Evolutionary conservation across 2,888 invertebrate species (phyloP).

Genomic region (Drosophila mercatorum): DNA sequence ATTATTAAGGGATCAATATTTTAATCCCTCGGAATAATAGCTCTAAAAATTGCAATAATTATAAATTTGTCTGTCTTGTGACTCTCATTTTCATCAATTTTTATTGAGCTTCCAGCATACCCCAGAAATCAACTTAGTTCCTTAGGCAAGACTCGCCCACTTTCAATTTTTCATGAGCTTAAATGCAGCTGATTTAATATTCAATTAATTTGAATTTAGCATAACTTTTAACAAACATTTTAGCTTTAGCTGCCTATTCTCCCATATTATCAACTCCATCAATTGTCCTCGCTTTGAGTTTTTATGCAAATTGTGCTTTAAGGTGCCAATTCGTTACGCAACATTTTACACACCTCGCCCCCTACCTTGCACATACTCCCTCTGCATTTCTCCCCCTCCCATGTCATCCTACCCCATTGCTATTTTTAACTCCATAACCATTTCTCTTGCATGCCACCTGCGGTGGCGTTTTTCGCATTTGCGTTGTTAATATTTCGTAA

Average conservation of each 20-base stretch:
- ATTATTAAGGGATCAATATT: no score
- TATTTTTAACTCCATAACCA: conserved; percentile 56
- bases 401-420: background rate
- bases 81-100: no score
- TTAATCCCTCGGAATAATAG: no score
- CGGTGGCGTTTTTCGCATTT: conserved; percentile 55
- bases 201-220: background rate
- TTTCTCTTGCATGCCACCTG: conserved; percentile 54
- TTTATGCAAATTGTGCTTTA: conserved; percentile 35
- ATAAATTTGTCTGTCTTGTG: no score
- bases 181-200: background rate
- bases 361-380: background rate
- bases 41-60: no score
- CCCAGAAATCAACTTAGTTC: no score
- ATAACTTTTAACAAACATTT: background rate
- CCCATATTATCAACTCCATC: background rate
- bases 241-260: no score
- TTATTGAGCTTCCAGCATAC: no score
- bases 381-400: background rate
- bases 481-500: conserved; percentile 75
- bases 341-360: conserved; percentile 4
- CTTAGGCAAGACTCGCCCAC: no score
- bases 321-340: conserved; percentile 43
- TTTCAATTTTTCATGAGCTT: background rate
- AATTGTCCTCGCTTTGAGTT: conserved; percentile 1